Conservation (phyloP, 1,140 invertebrate genomes). For the Condylostylus longicornis region DNA sequence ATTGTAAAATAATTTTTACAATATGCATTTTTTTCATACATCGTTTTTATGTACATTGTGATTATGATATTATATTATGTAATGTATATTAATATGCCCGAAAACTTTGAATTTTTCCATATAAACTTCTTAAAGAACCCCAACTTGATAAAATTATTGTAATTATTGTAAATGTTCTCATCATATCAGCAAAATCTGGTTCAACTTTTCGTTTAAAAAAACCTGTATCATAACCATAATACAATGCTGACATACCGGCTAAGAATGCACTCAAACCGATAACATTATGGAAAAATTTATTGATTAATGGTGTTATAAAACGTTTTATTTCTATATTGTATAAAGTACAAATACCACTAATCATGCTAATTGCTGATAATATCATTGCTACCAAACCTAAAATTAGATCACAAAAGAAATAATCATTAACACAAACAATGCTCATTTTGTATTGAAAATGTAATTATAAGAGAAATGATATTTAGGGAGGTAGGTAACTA, state of each 20-base stretch:
- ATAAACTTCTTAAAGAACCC: too few relatives aligned
- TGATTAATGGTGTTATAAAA: too few relatives aligned
- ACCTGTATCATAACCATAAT: conserved; percentile 26
- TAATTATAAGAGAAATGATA: neutral
- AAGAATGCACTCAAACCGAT: conserved; percentile 21
- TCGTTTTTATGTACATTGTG: too few relatives aligned
- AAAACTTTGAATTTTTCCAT: too few relatives aligned
- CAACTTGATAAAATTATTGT: too few relatives aligned
- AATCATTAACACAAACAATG: too few relatives aligned
- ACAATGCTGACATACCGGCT: conserved; percentile 22
- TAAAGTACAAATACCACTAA: conserved; percentile 20
- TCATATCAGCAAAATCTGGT: too few relatives aligned
- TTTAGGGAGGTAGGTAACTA: neutral
- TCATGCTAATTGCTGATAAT: conserved; percentile 16
- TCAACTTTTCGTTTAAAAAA: conserved; percentile 14
- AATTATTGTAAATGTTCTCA: too few relatives aligned
- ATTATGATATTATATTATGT: too few relatives aligned
- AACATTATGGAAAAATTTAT: conserved; percentile 26
- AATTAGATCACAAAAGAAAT: neutral
- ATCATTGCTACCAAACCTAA: conserved; percentile 20
- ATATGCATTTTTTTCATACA: too few relatives aligned
- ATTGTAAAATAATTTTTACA: too few relatives aligned
- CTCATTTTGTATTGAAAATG: neutral
- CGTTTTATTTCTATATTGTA: conserved; percentile 21
- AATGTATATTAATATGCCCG: too few relatives aligned